Percentiles rank a stretch among this genome's conserved stretches.
Conservation (phyloP, 1,140 invertebrate species). For the Drosophila truncata region DNA sequence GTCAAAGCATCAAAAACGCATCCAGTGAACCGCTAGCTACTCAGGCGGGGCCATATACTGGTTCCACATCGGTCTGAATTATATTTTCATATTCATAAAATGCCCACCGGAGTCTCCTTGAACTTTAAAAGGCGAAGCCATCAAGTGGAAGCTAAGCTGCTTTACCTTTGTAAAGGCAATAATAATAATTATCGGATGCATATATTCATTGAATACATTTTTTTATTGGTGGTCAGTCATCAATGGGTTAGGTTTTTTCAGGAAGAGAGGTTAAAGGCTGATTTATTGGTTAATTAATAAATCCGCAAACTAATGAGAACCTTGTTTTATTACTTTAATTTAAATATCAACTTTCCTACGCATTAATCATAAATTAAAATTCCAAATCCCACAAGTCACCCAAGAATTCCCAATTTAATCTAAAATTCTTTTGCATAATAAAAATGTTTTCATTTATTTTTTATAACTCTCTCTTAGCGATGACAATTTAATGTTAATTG, state of each 20-base stretch:
- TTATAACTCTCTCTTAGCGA: not conserved
- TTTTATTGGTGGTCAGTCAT: conserved; percentile 13
- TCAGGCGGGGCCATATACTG: conserved; percentile 21
- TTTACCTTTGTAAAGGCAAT: conserved; percentile 37
- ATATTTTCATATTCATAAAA: conserved; percentile 49
- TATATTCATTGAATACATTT: conserved; percentile 19
- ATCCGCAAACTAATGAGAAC: not conserved
- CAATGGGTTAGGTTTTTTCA: conserved; percentile 8
- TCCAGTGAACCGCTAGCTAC: conserved; percentile 16
- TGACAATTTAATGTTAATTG: conserved; percentile 39
- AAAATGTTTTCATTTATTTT: conserved; percentile 30
- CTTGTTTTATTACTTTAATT: not conserved
- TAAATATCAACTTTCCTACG: not conserved
- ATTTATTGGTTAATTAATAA: conserved; percentile 7
- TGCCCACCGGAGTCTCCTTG: conserved; percentile 55
- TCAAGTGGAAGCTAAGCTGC: conserved; percentile 39
- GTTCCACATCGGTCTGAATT: conserved; percentile 37
- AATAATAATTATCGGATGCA: conserved; percentile 17
- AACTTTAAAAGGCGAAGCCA: conserved; percentile 67
- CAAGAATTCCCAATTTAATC: conserved; percentile 13
- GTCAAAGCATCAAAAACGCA: conserved; percentile 53
- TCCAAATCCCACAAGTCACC: not conserved
- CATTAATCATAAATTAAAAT: not conserved
- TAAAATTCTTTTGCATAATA: conserved; percentile 3
- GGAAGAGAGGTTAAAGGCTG: conserved; percentile 8